Base-by-base conservation (phyloP, 1,140 invertebrate genomes). In the Chironomus striatipennis region DNA sequence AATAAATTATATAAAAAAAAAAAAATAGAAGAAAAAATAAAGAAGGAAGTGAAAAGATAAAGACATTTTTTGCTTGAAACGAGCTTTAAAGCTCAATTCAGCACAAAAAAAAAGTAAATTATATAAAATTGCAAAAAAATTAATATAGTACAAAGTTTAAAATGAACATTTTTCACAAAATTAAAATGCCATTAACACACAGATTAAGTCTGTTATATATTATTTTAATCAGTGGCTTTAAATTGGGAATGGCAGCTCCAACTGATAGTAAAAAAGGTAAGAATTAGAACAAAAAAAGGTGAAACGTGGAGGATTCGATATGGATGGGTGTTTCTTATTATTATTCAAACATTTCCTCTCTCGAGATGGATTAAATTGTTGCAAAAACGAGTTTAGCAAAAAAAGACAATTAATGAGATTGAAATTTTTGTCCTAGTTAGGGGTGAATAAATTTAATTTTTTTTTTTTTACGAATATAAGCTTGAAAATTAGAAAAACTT, bases 171-270 rank as follows among this genome's bases (percentile, higher is more conserved):
- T 18, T 70, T 70, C 18, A 17, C 65, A 70, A 70, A 70, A 70
- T 20, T 10, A 70, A 70, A 70, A 70, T 70, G 65, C 17, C 65
- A 70, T 8, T 21, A 20, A 70, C 65, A 70, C 65, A 70, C 65
- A 70, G 65, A 70, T 70, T 70, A 70, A 70, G 20, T 20, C 10
- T 70, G 6, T 21, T 70, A 20, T 70, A 20, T 70, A 70, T 70
- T 70, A 70, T 70, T 20, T 70, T 70, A 70, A 21, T 70, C 65
- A 70, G 65, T 70, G 65, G 65, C 20, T 70, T 70, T 70, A 70
- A 70, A 18, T 18, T 70, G n/a, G 65, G 65, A 4, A 18, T 20
- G 17, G 17, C 20, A 12, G 17, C 65, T 20, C 65, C 65, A 20
- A 18, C 18, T 21, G 20, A 70, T 20, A n/a, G n/a, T 12, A 18